These are phyloP conservation scores for Brassicogethes aeneus DNA, from an alignment of 2,888 invertebrate genomes.

Conservation along the genomic window DNA sequence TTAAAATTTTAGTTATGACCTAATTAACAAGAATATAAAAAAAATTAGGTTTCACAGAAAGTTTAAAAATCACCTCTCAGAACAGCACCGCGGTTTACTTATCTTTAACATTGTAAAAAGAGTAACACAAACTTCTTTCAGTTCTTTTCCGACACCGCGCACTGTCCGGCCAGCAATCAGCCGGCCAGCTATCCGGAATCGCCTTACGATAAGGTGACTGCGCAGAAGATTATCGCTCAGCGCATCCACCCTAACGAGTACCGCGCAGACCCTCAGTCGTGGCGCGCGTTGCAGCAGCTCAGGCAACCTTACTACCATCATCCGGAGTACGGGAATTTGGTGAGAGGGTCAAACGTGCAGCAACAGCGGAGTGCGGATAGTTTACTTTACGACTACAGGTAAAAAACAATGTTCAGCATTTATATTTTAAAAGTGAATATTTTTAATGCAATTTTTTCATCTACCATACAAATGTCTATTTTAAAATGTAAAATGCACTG, in stretches of 20 bases:
- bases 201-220: conserved; percentile 23
- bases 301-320: conserved; percentile 32
- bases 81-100: too few relatives aligned
- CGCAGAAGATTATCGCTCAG: conserved; percentile 26
- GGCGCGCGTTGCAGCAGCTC: conserved; percentile 34
- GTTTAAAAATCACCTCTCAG: too few relatives aligned
- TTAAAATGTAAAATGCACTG: too few relatives aligned
- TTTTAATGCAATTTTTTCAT: too few relatives aligned
- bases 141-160: conserved; percentile 85
- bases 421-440: too few relatives aligned
- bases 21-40: too few relatives aligned
- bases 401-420: too few relatives aligned
- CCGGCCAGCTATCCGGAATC: conserved; percentile 24
- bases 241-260: conserved; percentile 24
- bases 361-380: conserved; percentile 25
- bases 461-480: too few relatives aligned
- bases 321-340: conserved; percentile 29
- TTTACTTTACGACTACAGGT: conserved; percentile 19
- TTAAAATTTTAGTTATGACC: too few relatives aligned
- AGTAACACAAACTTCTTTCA: too few relatives aligned
- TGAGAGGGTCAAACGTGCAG: conserved; percentile 19
- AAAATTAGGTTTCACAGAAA: too few relatives aligned
- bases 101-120: too few relatives aligned
- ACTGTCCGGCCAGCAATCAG: conserved; percentile 58
- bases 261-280: conserved; percentile 42